Conservation (phyloP, 2,888 invertebrate species). For the Agrenia bidenticulata region DNA sequence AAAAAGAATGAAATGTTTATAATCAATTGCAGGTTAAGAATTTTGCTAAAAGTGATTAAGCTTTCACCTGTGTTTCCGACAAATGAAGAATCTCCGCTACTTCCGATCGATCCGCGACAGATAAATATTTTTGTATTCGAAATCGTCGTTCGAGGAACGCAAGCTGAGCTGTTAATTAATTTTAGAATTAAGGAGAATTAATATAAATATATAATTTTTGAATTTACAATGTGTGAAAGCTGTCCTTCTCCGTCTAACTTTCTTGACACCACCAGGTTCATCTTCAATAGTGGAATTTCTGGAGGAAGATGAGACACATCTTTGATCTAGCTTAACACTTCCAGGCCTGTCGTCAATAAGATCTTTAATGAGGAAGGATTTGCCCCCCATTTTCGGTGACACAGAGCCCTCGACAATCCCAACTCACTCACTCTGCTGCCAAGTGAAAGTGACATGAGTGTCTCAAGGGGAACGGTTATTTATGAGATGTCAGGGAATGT, state of each 20-base stretch:
- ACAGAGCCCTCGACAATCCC: no score
- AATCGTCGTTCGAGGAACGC: slow-evolving; percentile 90
- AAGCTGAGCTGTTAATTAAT: no score
- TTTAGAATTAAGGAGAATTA: slow-evolving; percentile 56
- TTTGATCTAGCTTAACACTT: not conserved
- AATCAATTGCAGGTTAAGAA: not conserved
- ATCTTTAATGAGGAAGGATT: slow-evolving; percentile 82
- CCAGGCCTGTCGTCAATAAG: slow-evolving; percentile 73
- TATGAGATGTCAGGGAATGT: slow-evolving; percentile 2
- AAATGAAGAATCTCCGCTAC: slow-evolving; percentile 86
- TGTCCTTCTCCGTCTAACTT: slow-evolving; percentile 73
- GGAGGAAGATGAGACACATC: slow-evolving; percentile 17
- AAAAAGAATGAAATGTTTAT: slow-evolving; percentile 63
- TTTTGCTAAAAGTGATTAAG: slow-evolving; percentile 61
- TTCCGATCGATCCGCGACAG: slow-evolving; percentile 88
- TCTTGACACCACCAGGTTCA: slow-evolving; percentile 58
- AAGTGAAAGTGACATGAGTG: slow-evolving; percentile 11
- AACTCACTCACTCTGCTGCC: not conserved
- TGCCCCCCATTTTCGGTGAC: slow-evolving; percentile 55
- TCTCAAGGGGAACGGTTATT: slow-evolving; percentile 10
- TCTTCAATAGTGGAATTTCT: slow-evolving; percentile 15
- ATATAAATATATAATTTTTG: no score
- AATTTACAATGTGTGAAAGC: slow-evolving; percentile 24
- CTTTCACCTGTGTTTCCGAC: slow-evolving; percentile 90
- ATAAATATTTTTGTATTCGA: slow-evolving; percentile 88